Base-by-base conservation (phyloP, 1,140 invertebrate species). In the Pseudachorutes palmiensis region DNA sequence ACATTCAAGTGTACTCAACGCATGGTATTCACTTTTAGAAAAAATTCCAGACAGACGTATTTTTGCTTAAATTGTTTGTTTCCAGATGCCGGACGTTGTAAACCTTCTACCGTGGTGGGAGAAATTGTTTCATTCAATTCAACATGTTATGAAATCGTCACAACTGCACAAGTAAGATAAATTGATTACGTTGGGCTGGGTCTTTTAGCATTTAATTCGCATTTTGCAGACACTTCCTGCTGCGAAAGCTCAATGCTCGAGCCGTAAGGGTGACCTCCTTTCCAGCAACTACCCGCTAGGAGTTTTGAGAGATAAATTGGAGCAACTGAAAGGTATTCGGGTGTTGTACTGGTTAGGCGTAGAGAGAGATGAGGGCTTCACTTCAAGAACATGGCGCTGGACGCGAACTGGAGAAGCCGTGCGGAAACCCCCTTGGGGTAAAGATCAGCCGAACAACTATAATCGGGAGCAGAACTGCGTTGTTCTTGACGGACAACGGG, bases 401-500 rank as follows among this genome's bases (percentile, higher is more conserved):
- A 88, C 93, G 24, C 87, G 91, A 76, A 22, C 72, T 90, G 89
- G 89, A 28, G 86, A 89, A 71, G 80, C 87, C 33, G 86, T 94
- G 1, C 83, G 82, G 14, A 87, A 85, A 70, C 90, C 90, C 3
- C 82, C 87, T 0, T 95, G 92, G 92, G 92, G 91, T 36, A 90
- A 91, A 76, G 91, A 94, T 74, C 92, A 96, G 75, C 92, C 92
- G 0, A 95, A 95, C 76, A 96, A 95, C 75, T 95, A 95, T 79
- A 95, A 94, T 75, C 90, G 91, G 0, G 90, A 95, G 75, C 92
- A 96, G 78, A 94, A 95, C 77, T 95, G 92, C 78, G 91, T 90
- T 2, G 90, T 94, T 5, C 79, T 95, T 64, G 92, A 96, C 75
- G 91, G 92, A 1, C 91, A 89, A 0, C 82, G 90, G 62, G 85